A percentile compares a stretch with the other conserved stretches of the same genome.
Conservation (phyloP, 2,888 invertebrate genomes). For the Bugulina stolonifera region DNA sequence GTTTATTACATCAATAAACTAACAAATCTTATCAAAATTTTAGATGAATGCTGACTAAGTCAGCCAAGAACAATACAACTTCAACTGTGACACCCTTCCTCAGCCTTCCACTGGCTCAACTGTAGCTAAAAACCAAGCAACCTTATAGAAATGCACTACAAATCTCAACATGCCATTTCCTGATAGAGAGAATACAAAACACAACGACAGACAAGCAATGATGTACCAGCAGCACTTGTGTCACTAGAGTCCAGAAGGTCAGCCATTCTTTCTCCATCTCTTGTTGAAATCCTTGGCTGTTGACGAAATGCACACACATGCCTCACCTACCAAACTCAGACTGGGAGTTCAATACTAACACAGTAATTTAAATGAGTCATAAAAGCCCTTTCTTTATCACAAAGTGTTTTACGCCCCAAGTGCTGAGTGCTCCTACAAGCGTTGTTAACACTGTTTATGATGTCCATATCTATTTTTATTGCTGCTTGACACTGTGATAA, state of each 20-base stretch:
- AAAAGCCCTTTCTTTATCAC: neutral
- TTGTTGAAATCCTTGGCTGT: no score
- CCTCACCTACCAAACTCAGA: no score
- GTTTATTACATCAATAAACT: constrained; percentile 1
- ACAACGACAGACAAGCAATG: neutral
- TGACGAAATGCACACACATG: no score
- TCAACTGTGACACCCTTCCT: neutral
- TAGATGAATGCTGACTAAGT: neutral
- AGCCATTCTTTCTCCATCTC: neutral
- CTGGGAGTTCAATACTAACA: neutral
- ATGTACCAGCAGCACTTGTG: neutral
- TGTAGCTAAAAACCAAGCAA: no score
- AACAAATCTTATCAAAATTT: constrained; percentile 15
- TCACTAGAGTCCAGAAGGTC: neutral
- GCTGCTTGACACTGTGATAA: no score
- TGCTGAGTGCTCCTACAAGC: neutral
- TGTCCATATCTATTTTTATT: neutral
- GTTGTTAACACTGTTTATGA: neutral
- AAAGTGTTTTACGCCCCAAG: neutral
- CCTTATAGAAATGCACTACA: constrained; percentile 8
- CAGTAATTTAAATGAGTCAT: neutral
- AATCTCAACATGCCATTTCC: constrained; percentile 12
- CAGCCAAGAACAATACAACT: neutral
- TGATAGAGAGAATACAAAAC: neutral
- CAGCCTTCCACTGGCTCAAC: neutral